Conservation (phyloP, 1,140 invertebrate genomes). For the Neomicropteryx cornuta region DNA sequence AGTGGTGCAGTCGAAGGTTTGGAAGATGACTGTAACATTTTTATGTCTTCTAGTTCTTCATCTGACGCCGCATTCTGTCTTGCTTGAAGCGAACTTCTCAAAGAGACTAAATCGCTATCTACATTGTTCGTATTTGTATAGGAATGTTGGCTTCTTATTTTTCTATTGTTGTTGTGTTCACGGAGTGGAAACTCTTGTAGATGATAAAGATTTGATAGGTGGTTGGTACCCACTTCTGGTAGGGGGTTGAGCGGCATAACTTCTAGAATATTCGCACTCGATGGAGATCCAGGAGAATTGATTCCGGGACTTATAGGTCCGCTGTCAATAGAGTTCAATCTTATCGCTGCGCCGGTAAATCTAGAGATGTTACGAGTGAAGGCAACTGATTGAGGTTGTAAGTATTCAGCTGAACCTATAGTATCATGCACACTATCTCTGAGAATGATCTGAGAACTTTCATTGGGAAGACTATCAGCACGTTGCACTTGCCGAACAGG, state of each 20-base stretch:
- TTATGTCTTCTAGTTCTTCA: slow-evolving; percentile 34
- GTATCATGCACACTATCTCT: too few relatives aligned
- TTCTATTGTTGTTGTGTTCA: slow-evolving; percentile 39
- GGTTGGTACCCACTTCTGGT: slow-evolving; percentile 23
- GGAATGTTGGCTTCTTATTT: slow-evolving; percentile 18
- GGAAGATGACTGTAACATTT: too few relatives aligned
- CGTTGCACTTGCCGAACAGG: too few relatives aligned
- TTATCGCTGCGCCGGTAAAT: slow-evolving; percentile 16
- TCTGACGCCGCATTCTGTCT: slow-evolving; percentile 31
- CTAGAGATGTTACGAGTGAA: too few relatives aligned
- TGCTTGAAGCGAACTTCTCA: slow-evolving; percentile 31
- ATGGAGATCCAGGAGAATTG: slow-evolving; percentile 39
- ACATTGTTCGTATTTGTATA: slow-evolving; percentile 23
- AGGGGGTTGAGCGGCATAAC: slow-evolving; percentile 36
- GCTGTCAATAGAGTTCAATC: slow-evolving; percentile 18
- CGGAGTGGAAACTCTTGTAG: slow-evolving; percentile 30
- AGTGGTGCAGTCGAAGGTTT: slow-evolving; percentile 23
- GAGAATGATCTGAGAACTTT: too few relatives aligned
- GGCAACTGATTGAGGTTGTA: too few relatives aligned
- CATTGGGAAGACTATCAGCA: too few relatives aligned
- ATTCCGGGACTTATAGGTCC: slow-evolving; percentile 20
- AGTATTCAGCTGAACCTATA: too few relatives aligned
- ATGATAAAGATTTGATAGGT: slow-evolving; percentile 39
- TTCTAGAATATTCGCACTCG: slow-evolving; percentile 39
- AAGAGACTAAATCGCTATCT: slow-evolving; percentile 32